Base-by-base conservation (phyloP, 2,888 invertebrate species). In the Pyrrhosoma nymphula region DNA sequence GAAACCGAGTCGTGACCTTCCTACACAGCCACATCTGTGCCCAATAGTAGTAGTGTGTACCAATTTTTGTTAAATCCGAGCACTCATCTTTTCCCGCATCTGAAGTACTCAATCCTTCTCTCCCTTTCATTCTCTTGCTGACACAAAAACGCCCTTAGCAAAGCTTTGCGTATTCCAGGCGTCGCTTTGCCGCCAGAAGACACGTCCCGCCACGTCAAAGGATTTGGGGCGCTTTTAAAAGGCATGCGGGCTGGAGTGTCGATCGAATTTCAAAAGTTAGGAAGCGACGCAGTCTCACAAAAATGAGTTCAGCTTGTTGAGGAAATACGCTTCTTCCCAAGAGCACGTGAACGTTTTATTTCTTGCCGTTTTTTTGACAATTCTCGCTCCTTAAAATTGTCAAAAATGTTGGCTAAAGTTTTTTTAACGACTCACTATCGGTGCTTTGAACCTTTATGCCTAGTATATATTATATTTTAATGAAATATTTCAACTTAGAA, bases 241-340 rank as follows among this genome's bases (percentile, higher is more conserved):
- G 69, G 26, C 10, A 69, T 69, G 69, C 69, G n/a, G 20, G 69
- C n/a, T 69, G 16, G 10, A n/a, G n/a, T 69, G 69, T 2, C 69
- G n/a, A n/a, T 69, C 69, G 69, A 69, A 69, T 69, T 69, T 69
- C 69, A 69, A 69, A n/a, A 69, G 69, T n/a, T 69, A 6, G 69
- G n/a, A n/a, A 69, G 69, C n/a, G n/a, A 8, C 69, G n/a, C n/a
- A 12, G 0, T 69, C 69, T n/a, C 3, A 69, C 10, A 69, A 69
- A 69, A 69, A 69, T 69, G n/a, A 69, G 69, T 69, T 69, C 26
- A n/a, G 26, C 26, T 60, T 12, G 60, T 60, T 60, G 69, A 60
- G 69, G 14, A n/a, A 69, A 69, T n/a, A n/a, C n/a, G 12, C n/a
- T 69, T n/a, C n/a, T 26, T 69, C 12, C n/a, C 69, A 12, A 10